phyloP scores from a whole-genome alignment of 2,113 vertebrate genomes.

The Miniopterus natalensis region DNA sequence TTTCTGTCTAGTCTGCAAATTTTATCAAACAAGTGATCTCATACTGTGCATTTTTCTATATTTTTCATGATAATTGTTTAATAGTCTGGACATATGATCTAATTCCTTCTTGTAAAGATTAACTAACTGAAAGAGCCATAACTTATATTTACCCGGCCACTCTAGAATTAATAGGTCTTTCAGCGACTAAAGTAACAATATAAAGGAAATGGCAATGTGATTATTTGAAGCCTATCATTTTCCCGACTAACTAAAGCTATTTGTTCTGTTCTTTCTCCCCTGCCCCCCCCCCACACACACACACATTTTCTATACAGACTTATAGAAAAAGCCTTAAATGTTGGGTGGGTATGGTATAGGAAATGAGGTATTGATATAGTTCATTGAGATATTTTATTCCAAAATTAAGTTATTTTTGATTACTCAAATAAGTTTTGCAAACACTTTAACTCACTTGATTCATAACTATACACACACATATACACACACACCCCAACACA shows the following conservation, averaged over 20 bases:
- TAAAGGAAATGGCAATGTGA: not conserved
- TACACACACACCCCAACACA: not conserved
- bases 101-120: not conserved
- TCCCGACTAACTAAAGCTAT: not conserved
- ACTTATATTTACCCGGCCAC: not conserved
- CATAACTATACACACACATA: not conserved
- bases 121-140: slow-evolving; percentile 13
- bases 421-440: not conserved
- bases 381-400: not conserved
- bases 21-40: not conserved
- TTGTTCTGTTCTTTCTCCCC: not conserved
- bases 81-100: not conserved
- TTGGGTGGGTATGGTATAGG: not conserved
- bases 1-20: not conserved
- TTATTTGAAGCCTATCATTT: not conserved
- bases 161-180: not conserved
- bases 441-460: not conserved
- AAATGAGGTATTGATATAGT: not conserved
- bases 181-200: not conserved
- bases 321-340: not conserved
- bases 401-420: slow-evolving; percentile 6
- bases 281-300: not conserved
- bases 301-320: not conserved
- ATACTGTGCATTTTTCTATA: not conserved
- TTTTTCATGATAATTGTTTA: not conserved